These are phyloP conservation scores for Drosophila anomalipes DNA, from an alignment of 2,888 invertebrate species.

Conservation along the genomic window DNA sequence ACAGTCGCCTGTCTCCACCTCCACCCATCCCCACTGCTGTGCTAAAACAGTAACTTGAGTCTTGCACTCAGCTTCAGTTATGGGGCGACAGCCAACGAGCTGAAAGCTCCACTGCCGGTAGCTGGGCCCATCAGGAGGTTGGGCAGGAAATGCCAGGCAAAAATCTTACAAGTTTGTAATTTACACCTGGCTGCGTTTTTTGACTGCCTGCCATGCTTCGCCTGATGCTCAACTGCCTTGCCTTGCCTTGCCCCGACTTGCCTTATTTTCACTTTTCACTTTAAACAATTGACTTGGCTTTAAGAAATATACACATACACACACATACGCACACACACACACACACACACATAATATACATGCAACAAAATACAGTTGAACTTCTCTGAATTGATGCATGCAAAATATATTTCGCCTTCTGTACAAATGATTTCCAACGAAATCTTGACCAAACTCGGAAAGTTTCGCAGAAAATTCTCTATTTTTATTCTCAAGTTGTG, in stretches of 20 bases:
- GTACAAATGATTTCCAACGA: background rate
- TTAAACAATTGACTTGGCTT: constrained; percentile 27
- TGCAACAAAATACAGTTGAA: background rate
- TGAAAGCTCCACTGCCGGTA: constrained; percentile 31
- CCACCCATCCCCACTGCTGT: background rate
- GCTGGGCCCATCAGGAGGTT: background rate
- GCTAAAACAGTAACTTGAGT: constrained; percentile 16
- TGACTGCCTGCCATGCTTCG: constrained; percentile 35
- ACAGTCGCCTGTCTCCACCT: background rate
- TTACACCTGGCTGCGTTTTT: constrained; percentile 75
- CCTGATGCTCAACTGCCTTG: constrained; percentile 9
- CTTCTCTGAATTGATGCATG: background rate
- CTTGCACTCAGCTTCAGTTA: constrained; percentile 39
- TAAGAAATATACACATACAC: constrained; percentile 16
- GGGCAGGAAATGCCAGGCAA: constrained; percentile 68
- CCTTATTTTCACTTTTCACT: constrained; percentile 8
- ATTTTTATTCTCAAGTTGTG: background rate
- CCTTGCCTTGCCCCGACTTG: background rate
- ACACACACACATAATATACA: background rate
- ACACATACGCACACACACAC: background rate
- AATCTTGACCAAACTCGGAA: background rate
- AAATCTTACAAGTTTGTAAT: constrained; percentile 75
- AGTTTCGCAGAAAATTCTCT: background rate
- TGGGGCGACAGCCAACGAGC: constrained; percentile 36
- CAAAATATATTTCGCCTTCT: background rate